Evolutionary conservation across 2,113 vertebrate genomes (phyloP).

Genomic region (Hepsetus odoe): DNA sequence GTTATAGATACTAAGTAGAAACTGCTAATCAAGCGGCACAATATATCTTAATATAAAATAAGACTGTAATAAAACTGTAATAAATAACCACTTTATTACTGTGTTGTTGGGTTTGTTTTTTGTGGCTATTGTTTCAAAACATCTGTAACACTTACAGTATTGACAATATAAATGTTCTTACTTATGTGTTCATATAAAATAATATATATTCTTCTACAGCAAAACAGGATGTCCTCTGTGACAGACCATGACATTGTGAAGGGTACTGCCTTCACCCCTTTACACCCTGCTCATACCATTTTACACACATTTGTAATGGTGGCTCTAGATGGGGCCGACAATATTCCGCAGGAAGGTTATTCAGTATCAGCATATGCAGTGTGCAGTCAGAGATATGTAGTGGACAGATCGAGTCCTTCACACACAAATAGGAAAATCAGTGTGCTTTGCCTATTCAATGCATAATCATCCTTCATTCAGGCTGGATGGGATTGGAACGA

Average conservation of each 20-base stretch:
- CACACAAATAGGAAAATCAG: constrained; percentile 73
- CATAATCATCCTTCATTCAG: constrained; percentile 65
- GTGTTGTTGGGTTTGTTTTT: no score
- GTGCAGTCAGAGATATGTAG: constrained; percentile 53
- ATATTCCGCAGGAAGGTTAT: constrained; percentile 67
- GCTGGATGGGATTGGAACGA: constrained; percentile 62
- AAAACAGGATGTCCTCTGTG: constrained; percentile 66
- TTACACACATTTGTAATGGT: constrained; percentile 74
- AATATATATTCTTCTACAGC: constrained; percentile 14
- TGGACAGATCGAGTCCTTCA: constrained; percentile 64
- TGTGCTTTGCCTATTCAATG: constrained; percentile 58
- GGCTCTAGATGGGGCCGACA: constrained; percentile 59
- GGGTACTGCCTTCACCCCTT: constrained; percentile 54
- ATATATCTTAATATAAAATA: no score
- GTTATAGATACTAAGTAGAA: no score
- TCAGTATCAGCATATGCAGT: constrained; percentile 69
- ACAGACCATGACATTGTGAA: constrained; percentile 44
- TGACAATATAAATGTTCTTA: no score
- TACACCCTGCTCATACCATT: constrained; percentile 63
- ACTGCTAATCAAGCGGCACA: no score
- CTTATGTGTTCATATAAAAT: constrained; percentile 54
- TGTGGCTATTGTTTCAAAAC: no score
- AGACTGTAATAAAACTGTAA: no score
- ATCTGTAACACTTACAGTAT: no score
- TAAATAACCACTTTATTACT: no score